phyloP scores from a whole-genome alignment of 1,140 invertebrate species.

The Drosophila mojavensis region DNA sequence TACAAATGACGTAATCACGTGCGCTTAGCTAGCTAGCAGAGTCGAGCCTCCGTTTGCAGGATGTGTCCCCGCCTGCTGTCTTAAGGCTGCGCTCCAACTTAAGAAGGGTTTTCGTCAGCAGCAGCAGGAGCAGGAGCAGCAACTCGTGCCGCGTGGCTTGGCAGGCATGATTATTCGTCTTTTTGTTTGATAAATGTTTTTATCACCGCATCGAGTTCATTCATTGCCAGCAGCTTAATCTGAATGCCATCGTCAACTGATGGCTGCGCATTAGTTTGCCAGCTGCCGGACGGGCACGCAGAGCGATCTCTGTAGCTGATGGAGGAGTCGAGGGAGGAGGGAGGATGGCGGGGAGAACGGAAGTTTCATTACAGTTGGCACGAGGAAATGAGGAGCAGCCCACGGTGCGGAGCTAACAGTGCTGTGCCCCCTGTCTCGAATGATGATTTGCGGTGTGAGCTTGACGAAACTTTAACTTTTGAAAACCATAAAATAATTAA shows the following conservation, averaged over 20 bases:
- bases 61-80: not conserved
- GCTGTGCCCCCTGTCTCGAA: conserved; percentile 55
- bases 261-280: conserved; percentile 80
- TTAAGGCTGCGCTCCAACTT: conserved; percentile 5
- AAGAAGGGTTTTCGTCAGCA: conserved; percentile 25
- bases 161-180: conserved; percentile 75
- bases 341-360: conserved; percentile 27
- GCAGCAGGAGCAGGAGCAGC: conserved; percentile 4
- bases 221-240: conserved; percentile 83
- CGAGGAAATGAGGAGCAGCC: conserved; percentile 68
- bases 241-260: conserved; percentile 84
- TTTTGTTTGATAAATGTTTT: conserved; percentile 83
- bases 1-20: conserved; percentile 74
- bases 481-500: conserved; percentile 84
- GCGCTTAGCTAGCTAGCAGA: conserved; percentile 21
- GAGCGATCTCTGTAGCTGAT: not conserved
- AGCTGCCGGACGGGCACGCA: conserved; percentile 39
- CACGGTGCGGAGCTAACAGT: conserved; percentile 1
- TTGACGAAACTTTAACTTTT: conserved; percentile 70
- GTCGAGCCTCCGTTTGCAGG: conserved; percentile 2
- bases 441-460: conserved; percentile 80
- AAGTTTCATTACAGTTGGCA: conserved; percentile 81
- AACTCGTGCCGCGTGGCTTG: conserved; percentile 39
- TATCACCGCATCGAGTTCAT: conserved; percentile 84
- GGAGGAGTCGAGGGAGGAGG: not conserved